Conservation (phyloP, 2,113 vertebrate genomes). For the Ochotona curzoniae region DNA sequence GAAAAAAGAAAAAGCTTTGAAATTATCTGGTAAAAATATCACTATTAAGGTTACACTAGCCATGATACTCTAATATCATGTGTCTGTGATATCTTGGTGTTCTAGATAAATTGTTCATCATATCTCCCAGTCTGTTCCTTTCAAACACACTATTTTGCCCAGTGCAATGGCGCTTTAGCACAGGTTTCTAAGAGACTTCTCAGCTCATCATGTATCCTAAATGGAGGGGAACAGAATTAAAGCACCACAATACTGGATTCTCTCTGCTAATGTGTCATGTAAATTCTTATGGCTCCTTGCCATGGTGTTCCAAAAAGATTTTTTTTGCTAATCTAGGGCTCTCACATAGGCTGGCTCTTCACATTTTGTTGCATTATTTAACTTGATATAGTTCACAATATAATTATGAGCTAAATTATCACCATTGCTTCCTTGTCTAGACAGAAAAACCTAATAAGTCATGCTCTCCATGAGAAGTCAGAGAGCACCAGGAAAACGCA, state of each 20-base stretch:
- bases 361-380: constrained; percentile 21
- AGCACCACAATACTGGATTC: background rate
- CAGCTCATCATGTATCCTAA: background rate
- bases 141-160: background rate
- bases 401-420: constrained; percentile 43
- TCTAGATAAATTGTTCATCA: background rate
- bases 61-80: background rate
- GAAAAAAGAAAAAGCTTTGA: background rate
- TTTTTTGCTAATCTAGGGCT: background rate
- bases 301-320: background rate
- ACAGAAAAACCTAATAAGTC: constrained; percentile 61
- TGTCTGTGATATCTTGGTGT: background rate
- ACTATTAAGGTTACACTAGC: background rate
- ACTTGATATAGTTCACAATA: constrained; percentile 22
- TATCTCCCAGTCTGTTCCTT: background rate
- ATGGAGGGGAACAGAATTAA: background rate
- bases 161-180: background rate
- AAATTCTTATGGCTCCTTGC: background rate
- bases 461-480: constrained; percentile 65
- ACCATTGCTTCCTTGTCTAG: constrained; percentile 4
- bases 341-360: background rate
- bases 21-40: background rate
- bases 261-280: background rate
- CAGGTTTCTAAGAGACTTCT: background rate
- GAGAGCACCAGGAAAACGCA: constrained; percentile 52